These are phyloP conservation scores for Drosophila eugracilis DNA, from an alignment of 1,140 invertebrate genomes.

Conservation along the genomic window DNA sequence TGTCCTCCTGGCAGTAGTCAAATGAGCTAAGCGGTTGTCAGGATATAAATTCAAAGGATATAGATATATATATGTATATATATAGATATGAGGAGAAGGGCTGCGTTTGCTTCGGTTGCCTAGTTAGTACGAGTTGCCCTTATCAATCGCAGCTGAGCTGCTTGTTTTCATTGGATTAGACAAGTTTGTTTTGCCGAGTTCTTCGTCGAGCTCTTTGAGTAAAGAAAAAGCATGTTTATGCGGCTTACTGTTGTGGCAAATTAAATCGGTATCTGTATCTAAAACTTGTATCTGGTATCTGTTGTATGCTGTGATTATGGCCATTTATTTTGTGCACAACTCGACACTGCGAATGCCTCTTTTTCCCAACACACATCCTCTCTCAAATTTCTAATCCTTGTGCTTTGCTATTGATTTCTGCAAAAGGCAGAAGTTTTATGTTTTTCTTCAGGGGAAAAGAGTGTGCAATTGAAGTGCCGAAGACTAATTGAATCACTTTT, in stretches of 20 bases:
- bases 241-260: slow-evolving; percentile 52
- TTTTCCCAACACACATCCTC: slow-evolving; percentile 13
- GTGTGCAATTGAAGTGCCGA: background rate
- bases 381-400: slow-evolving; percentile 28
- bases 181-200: slow-evolving; percentile 57
- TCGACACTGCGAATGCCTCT: slow-evolving; percentile 5
- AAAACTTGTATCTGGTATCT: slow-evolving; percentile 1
- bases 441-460: slow-evolving; percentile 2
- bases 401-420: slow-evolving; percentile 24
- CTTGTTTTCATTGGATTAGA: slow-evolving; percentile 79
- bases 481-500: slow-evolving; percentile 1
- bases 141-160: slow-evolving; percentile 77
- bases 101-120: slow-evolving; percentile 23
- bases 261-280: slow-evolving; percentile 34
- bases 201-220: background rate
- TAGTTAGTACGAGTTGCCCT: slow-evolving; percentile 45
- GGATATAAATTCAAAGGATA: slow-evolving; percentile 7
- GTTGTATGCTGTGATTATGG: slow-evolving; percentile 24
- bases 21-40: slow-evolving; percentile 43
- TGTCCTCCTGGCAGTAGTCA: slow-evolving; percentile 33
- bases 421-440: background rate
- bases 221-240: slow-evolving; percentile 38
- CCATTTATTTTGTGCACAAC: slow-evolving; percentile 12
- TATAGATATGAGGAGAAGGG: background rate
- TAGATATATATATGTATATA: background rate